These are phyloP conservation scores for Gymnoscopelus microlampas DNA, from an alignment of 2,797 vertebrate species.

Conservation along the genomic window DNA sequence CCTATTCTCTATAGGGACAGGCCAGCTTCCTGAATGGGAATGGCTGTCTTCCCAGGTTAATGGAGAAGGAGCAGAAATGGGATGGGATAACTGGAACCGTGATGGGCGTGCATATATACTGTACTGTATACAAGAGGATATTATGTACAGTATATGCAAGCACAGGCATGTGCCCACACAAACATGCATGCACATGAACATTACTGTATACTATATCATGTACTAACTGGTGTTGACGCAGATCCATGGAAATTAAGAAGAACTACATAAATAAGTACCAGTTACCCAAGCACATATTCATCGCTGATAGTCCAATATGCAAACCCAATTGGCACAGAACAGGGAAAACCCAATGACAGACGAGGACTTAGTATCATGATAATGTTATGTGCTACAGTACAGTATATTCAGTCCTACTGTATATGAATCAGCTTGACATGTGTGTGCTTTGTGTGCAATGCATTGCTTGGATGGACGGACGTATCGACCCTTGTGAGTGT, in stretches of 20 bases:
- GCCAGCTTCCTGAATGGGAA: constrained; percentile 6
- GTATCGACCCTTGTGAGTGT: no score
- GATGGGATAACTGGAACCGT: not conserved
- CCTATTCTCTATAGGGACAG: constrained; percentile 22
- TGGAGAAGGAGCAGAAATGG: constrained; percentile 1
- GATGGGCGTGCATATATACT: not conserved
- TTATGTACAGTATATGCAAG: not conserved
- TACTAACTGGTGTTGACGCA: no score
- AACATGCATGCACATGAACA: constrained; percentile 1
- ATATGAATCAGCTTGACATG: no score
- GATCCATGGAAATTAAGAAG: no score
- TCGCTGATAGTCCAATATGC: not conserved
- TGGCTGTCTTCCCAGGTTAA: constrained; percentile 29
- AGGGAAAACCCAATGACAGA: not conserved
- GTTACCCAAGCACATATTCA: no score
- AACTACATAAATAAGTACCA: no score
- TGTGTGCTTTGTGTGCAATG: no score
- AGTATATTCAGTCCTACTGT: no score
- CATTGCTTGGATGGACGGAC: no score
- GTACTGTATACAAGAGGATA: no score
- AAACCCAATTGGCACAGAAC: not conserved
- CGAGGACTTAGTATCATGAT: not conserved
- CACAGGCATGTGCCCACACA: not conserved
- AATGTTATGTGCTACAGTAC: not conserved
- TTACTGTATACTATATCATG: no score